A percentile compares a stretch with the other conserved stretches of the same genome.
Evolutionary conservation across 2,113 vertebrate genomes (phyloP).

Genomic region (Trichomycterus rosablanca): DNA sequence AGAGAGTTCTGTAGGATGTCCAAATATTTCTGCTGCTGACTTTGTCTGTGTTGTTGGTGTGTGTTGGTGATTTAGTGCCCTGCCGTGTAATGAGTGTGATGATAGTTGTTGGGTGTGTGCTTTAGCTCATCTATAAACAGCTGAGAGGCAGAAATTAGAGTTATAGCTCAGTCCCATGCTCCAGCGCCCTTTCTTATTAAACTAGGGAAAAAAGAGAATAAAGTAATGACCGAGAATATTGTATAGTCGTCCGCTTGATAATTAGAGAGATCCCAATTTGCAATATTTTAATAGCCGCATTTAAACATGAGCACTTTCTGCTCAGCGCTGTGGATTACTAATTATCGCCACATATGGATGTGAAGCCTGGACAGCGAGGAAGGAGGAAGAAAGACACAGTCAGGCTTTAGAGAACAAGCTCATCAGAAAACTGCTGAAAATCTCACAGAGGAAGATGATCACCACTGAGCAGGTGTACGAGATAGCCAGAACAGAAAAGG

Average conservation of each 20-base stretch:
- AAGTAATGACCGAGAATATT: conserved; percentile 73
- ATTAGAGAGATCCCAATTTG: conserved; percentile 67
- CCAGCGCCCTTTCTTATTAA: conserved; percentile 70
- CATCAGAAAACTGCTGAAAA: no score
- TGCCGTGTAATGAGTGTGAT: conserved; percentile 42
- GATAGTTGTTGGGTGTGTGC: conserved; percentile 56
- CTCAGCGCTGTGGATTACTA: conserved; percentile 22
- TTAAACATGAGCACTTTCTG: conserved; percentile 60
- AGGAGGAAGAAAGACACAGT: no score
- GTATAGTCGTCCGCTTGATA: conserved; percentile 70
- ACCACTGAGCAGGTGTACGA: no score
- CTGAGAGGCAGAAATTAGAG: conserved; percentile 70
- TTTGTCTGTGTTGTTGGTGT: conserved; percentile 27
- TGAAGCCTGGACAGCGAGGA: no score
- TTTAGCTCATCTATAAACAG: conserved; percentile 63
- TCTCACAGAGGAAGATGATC: no score
- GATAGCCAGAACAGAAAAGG: no score
- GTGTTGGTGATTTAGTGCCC: conserved; percentile 26
- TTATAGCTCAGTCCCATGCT: conserved; percentile 68
- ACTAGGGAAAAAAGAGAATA: conserved; percentile 52
- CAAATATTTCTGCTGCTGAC: neutral
- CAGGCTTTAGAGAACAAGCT: no score
- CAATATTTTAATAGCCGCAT: conserved; percentile 73
- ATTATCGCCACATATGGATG: conserved; percentile 24
- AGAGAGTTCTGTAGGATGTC: no score